phyloP scores from a whole-genome alignment of 2,797 vertebrate species.

The Clamator glandarius region DNA sequence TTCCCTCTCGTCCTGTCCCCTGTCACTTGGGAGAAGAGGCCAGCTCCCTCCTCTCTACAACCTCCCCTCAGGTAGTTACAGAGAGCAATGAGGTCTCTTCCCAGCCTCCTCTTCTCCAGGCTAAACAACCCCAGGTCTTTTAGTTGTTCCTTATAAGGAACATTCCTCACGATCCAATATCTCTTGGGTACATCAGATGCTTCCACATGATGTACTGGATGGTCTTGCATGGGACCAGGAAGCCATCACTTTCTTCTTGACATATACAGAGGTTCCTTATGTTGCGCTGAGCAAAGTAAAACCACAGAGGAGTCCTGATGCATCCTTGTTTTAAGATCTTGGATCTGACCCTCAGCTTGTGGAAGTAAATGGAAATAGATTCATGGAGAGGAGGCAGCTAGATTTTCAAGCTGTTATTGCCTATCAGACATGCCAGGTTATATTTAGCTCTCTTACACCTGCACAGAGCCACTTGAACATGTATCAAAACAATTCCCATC shows the following conservation, averaged over 20 bases:
- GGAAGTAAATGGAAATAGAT: not conserved
- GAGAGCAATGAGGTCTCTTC: no score
- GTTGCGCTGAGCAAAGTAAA: not conserved
- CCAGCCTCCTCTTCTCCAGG: no score
- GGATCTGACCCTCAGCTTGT: not conserved
- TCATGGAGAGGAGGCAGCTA: not conserved
- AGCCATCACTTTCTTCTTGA: not conserved
- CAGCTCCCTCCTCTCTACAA: no score
- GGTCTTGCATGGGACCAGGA: not conserved
- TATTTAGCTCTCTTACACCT: conserved; percentile 46
- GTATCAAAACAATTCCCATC: conserved; percentile 5
- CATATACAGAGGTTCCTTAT: not conserved
- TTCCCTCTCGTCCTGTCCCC: no score
- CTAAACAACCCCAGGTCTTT: no score
- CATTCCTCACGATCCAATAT: no score
- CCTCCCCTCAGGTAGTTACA: no score
- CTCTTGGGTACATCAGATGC: not conserved
- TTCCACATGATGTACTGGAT: not conserved
- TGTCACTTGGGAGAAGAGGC: no score
- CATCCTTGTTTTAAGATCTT: not conserved
- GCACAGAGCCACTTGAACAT: conserved; percentile 1
- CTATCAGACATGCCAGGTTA: not conserved
- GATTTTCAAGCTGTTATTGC: conserved; percentile 7
- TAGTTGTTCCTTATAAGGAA: no score
- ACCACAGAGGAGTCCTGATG: not conserved